These are phyloP conservation scores for Rhamnusium bicolor DNA, from an alignment of 2,888 invertebrate species.

Conservation along the genomic window DNA sequence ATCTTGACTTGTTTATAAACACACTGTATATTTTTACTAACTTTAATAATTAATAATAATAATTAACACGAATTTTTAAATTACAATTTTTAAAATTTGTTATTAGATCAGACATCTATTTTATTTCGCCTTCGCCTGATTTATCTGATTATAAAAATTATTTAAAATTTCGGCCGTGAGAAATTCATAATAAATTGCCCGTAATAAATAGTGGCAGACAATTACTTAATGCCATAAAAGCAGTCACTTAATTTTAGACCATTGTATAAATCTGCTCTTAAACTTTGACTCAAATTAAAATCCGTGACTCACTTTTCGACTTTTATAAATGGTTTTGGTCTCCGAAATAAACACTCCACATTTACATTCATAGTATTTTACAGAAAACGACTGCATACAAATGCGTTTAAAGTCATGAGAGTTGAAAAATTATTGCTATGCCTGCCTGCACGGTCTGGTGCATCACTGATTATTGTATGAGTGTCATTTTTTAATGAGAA, in stretches of 20 bases:
- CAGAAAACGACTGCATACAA: background rate
- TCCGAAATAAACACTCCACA: background rate
- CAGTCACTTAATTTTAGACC: conserved; percentile 1
- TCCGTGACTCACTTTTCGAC: conserved; percentile 4
- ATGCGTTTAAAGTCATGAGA: background rate
- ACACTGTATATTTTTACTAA: too few relatives aligned
- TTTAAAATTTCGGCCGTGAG: background rate
- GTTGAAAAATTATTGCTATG: conserved; percentile 19
- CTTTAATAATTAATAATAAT: too few relatives aligned
- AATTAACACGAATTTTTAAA: too few relatives aligned
- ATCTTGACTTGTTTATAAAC: too few relatives aligned
- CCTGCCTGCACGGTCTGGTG: background rate
- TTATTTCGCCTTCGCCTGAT: too few relatives aligned
- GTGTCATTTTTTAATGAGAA: conserved; percentile 46
- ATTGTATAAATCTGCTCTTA: background rate
- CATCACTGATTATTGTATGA: conserved; percentile 1
- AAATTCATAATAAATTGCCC: background rate
- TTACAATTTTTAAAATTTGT: too few relatives aligned
- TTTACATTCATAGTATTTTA: conserved; percentile 5
- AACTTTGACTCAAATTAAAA: conserved; percentile 3
- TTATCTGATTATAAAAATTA: background rate
- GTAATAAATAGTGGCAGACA: background rate
- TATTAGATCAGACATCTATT: too few relatives aligned
- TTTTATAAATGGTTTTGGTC: background rate
- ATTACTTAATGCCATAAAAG: conserved; percentile 1